These are phyloP conservation scores for Spodoptera exigua DNA, from an alignment of 2,888 invertebrate species.

Conservation along the genomic window DNA sequence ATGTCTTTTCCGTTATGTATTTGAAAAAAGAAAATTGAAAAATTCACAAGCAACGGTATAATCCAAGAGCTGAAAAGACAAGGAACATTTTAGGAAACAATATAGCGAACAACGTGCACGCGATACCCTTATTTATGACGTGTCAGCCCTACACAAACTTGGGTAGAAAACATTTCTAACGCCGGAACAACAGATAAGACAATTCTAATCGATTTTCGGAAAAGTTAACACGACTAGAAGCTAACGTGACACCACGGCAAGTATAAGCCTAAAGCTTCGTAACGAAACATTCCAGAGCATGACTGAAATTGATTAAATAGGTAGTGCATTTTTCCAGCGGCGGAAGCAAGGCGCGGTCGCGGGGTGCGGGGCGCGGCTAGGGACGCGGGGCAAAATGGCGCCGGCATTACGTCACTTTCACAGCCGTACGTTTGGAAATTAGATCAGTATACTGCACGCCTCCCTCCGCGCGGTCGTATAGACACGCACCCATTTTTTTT, in stretches of 20 bases:
- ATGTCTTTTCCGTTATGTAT: too few relatives aligned
- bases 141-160: conserved; percentile 42
- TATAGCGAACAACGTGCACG: conserved; percentile 39
- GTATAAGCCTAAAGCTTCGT: conserved; percentile 60
- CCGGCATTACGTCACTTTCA: conserved; percentile 85
- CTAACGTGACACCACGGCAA: conserved; percentile 59
- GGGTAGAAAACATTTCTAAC: conserved; percentile 51
- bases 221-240: conserved; percentile 58
- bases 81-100: conserved; percentile 27
- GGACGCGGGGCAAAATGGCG: conserved; percentile 81
- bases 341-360: conserved; percentile 76
- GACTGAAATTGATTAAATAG: conserved; percentile 82
- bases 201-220: conserved; percentile 61
- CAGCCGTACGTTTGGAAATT: conserved; percentile 84
- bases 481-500: conserved; percentile 50
- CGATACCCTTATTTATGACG: conserved; percentile 53
- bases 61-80: not conserved
- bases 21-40: conserved; percentile 24
- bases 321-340: conserved; percentile 80
- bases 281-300: conserved; percentile 68
- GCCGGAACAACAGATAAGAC: conserved; percentile 53
- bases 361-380: conserved; percentile 66
- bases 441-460: conserved; percentile 83
- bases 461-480: conserved; percentile 66
- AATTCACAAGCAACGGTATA: conserved; percentile 1